Evolutionary conservation across 2,888 invertebrate genomes (phyloP).

Genomic region (Cyclophora punctaria): DNA sequence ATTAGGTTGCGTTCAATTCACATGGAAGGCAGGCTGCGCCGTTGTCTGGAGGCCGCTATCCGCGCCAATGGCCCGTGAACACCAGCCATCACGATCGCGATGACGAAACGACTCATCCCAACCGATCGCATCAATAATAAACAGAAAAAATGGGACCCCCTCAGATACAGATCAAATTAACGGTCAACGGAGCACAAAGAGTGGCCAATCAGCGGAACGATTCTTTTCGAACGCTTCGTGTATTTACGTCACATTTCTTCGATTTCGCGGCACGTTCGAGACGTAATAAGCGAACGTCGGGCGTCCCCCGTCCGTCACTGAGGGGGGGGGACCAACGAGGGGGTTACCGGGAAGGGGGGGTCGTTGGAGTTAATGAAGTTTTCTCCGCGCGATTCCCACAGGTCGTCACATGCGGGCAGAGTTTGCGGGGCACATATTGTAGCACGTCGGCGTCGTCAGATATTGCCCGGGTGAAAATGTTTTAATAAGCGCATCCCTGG

Average conservation of each 20-base stretch:
- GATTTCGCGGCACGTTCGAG: constrained; percentile 73
- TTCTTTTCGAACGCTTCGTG: constrained; percentile 61
- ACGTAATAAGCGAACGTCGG: constrained; percentile 67
- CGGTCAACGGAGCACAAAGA: constrained; percentile 65
- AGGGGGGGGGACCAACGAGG: constrained; percentile 24
- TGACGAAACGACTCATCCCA: constrained; percentile 37
- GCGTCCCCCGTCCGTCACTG: constrained; percentile 44
- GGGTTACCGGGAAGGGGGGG: constrained; percentile 35
- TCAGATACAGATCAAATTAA: constrained; percentile 67
- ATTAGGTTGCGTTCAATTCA: too few relatives aligned
- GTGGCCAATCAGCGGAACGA: constrained; percentile 64
- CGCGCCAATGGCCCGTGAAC: constrained; percentile 22
- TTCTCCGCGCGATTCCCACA: constrained; percentile 74
- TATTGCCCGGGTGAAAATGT: constrained; percentile 70
- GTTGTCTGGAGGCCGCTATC: neutral
- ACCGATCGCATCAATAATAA: constrained; percentile 62
- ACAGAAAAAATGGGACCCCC: constrained; percentile 47
- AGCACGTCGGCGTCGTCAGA: constrained; percentile 62
- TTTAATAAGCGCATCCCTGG: constrained; percentile 72
- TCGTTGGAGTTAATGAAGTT: constrained; percentile 74
- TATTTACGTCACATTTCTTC: constrained; percentile 74
- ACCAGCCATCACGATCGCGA: constrained; percentile 15
- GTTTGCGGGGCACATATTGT: constrained; percentile 70
- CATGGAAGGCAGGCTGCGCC: neutral
- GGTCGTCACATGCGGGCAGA: constrained; percentile 72